Evolutionary conservation across 2,888 invertebrate genomes (phyloP), one percentile per base, ranked within the genome.

Genomic region (Melanotus villosus): DNA sequence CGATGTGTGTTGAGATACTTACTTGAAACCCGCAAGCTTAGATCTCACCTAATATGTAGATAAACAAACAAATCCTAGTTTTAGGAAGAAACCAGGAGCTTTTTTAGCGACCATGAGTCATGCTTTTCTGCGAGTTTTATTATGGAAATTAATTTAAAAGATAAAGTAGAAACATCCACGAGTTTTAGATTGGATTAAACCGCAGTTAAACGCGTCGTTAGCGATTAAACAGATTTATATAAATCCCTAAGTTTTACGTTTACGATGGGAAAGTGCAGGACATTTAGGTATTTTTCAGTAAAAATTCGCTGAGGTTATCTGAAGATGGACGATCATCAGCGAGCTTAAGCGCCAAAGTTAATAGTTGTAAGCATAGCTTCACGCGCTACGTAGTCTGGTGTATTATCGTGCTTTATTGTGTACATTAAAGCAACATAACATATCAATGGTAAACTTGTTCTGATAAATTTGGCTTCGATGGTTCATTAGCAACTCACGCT

Each of bases 391-490:
- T 71, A 70, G 72, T 68, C 68, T 62, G 64, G 58, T 66, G 65
- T 70, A 71, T 80, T 79, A 80, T 80, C 79, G 80, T 80, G 78
- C 73, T 80, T 80, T 80, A 80, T 80, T 78, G 79, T 78, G 73
- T 75, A 70, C 78, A 77, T 77, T 77, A 79, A 76, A 74, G 71
- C 64, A 70, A 75, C 73, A 73, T 68, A 77, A 77, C 78, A 72
- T 76, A 79, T 78, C 78, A 78, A 73, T 73, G 77, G 74, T 74
- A 73, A 77, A 78, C 76, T 75, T 74, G 79, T 76, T 73, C 76
- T 75, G 78, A 79, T 80, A 80, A 80, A 80, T 79, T 78, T 76
- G 78, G 76, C 71, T 77, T 75, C 76, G 77, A 76, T 76, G 76
- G 79, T 78, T 80, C 79, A 79, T 80, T 79, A 80, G 78, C 77